These are phyloP conservation scores for Xiphophorus birchmanni DNA, from an alignment of 2,797 vertebrate genomes.

Conservation along the genomic window DNA sequence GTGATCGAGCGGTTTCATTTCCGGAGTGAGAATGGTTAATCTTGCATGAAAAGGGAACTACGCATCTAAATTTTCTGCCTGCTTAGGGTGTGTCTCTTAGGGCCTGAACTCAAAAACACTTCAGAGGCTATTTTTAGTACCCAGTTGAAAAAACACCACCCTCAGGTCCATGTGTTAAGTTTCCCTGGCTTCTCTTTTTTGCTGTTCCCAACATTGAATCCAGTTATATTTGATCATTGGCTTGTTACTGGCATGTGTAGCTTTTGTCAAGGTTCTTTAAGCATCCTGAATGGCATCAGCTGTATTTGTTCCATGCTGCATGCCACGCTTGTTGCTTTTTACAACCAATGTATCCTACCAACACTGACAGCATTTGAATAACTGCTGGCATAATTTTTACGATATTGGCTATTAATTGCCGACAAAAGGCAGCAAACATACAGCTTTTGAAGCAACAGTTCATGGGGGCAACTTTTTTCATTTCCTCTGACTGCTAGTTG, in stretches of 20 bases:
- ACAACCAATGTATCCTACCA: neutral
- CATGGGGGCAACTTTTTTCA: neutral
- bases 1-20: conserved; percentile 55
- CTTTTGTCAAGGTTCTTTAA: neutral
- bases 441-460: neutral
- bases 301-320: neutral
- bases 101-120: conserved; percentile 68
- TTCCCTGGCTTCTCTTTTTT: conserved; percentile 52
- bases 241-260: neutral
- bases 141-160: conserved; percentile 49
- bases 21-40: conserved; percentile 59
- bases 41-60: conserved; percentile 73
- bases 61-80: conserved; percentile 64
- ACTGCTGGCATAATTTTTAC: neutral
- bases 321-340: neutral
- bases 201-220: conserved; percentile 9
- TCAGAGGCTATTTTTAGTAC: conserved; percentile 79
- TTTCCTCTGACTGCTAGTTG: neutral
- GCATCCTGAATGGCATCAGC: neutral
- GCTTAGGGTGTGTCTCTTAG: conserved; percentile 75
- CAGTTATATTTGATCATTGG: neutral
- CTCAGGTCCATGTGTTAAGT: conserved; percentile 41
- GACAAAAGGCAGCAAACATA: neutral
- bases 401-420: neutral
- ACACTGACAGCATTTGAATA: neutral